These are phyloP conservation scores for Ylistrum balloti DNA, from an alignment of 1,140 invertebrate species.

Conservation along the genomic window DNA sequence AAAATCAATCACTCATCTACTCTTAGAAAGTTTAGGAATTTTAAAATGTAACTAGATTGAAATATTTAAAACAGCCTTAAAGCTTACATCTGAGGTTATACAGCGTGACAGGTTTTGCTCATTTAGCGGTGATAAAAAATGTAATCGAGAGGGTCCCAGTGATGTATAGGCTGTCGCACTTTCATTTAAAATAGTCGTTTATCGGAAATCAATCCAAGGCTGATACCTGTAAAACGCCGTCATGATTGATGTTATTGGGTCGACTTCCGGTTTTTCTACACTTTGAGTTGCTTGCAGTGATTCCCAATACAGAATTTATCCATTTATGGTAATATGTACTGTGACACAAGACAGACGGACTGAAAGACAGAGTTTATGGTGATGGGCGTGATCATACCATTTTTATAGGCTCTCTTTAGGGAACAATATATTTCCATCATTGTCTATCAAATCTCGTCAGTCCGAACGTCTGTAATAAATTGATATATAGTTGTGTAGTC, in stretches of 20 bases:
- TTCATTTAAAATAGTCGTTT: neutral
- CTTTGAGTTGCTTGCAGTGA: neutral
- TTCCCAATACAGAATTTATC: neutral
- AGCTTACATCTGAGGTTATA: too few relatives aligned
- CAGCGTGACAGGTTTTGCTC: neutral
- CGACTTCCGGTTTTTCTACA: neutral
- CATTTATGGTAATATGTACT: neutral
- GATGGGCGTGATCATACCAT: neutral
- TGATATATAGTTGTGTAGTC: neutral
- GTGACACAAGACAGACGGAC: neutral
- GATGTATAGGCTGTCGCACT: neutral
- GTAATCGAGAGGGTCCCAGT: neutral
- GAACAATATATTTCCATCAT: neutral
- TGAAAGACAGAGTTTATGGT: neutral
- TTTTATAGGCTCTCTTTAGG: neutral
- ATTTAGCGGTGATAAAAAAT: neutral
- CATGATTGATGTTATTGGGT: neutral
- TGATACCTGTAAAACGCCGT: neutral
- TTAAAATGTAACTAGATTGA: too few relatives aligned
- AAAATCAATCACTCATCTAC: too few relatives aligned
- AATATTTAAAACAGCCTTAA: too few relatives aligned
- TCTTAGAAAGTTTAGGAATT: too few relatives aligned
- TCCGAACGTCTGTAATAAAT: too few relatives aligned
- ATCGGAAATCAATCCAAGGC: constrained; percentile 20
- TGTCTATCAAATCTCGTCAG: neutral